phyloP scores from a whole-genome alignment of 2,888 invertebrate species.

The Thyatira batis region DNA sequence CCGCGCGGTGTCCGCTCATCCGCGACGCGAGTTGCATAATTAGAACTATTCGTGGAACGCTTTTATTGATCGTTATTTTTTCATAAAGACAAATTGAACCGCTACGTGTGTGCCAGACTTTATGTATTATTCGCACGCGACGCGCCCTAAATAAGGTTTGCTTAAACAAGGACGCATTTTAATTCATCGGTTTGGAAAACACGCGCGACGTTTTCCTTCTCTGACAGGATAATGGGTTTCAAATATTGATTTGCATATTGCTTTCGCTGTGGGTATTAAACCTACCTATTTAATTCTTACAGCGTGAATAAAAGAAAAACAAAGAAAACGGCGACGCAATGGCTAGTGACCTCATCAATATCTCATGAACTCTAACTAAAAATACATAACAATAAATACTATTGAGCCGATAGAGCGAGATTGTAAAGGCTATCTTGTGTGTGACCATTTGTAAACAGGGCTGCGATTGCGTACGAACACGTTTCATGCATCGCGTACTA shows the following conservation, averaged over 20 bases:
- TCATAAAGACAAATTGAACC: not conserved
- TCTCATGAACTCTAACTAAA: slow-evolving; percentile 24
- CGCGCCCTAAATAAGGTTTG: not conserved
- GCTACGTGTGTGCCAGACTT: not conserved
- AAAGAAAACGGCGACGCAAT: slow-evolving; percentile 23
- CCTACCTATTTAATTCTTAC: not conserved
- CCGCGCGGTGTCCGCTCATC: slow-evolving; percentile 53
- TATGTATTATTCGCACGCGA: not conserved
- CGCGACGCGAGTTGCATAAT: slow-evolving; percentile 53
- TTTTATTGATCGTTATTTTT: slow-evolving; percentile 1
- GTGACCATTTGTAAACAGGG: slow-evolving; percentile 14
- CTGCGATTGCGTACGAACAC: slow-evolving; percentile 7
- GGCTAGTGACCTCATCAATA: slow-evolving; percentile 30
- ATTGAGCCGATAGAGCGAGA: slow-evolving; percentile 10
- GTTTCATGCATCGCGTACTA: not conserved
- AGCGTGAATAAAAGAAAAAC: slow-evolving; percentile 8
- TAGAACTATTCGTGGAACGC: slow-evolving; percentile 21
- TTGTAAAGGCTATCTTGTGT: slow-evolving; percentile 7
- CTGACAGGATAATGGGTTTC: not conserved
- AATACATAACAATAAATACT: slow-evolving; percentile 17
- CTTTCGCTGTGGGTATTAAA: not conserved
- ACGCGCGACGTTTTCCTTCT: not conserved
- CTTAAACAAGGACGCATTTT: not conserved
- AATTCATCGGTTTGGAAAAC: not conserved
- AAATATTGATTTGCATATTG: not conserved